Evolutionary conservation across 2,888 invertebrate species (phyloP), one percentile per base, ranked within the genome.

Genomic region (Drosophila bunnanda): DNA sequence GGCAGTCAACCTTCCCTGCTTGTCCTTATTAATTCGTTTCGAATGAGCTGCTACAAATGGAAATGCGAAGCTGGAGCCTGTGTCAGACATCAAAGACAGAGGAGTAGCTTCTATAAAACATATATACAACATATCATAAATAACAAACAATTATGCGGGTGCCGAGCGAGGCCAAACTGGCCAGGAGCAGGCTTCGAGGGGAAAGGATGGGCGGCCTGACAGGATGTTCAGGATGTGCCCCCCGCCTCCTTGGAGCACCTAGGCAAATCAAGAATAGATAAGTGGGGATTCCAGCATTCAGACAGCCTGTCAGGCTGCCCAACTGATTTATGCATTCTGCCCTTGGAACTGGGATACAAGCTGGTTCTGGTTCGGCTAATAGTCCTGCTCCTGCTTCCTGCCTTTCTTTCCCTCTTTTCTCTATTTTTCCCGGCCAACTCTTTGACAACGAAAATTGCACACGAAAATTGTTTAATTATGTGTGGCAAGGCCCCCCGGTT

Each of bases 121-220:
- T 59, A 54, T 52, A 59, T 55, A 43, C 34, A 71, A 41, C 70
- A 86, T 77, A 77, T 81, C 82, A 82, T 87, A 87, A 81, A 82
- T 87, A 81, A 74, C 84, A 83, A 78, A 59, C 81, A 82, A 87
- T 84, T 87, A 82, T 82, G 82, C 84, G 84, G 84, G n/a, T n/a
- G 84, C 67, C 8, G 15, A 36, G 38, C 15, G 8, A 38, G 36
- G 2, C 22, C 15, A 15, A 15, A 61, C 39, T 67, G 61, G 34
- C 57, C 59, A 32, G 25, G 30, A 48, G 46, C 30, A 12, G 13
- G 25, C 38, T 17, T 30, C 6, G 20, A 28, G 32, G 43, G 30
- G 13, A 34, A 12, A 13, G 8, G 4, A 10, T 15, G 7, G n/a
- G 38, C 8, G 34, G 22, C 22, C 30, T 39, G 22, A 30, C 60